Percentiles rank a stretch among this genome's conserved stretches.
Conservation (phyloP, 2,113 vertebrate genomes). For the Chionodraco myersi region DNA sequence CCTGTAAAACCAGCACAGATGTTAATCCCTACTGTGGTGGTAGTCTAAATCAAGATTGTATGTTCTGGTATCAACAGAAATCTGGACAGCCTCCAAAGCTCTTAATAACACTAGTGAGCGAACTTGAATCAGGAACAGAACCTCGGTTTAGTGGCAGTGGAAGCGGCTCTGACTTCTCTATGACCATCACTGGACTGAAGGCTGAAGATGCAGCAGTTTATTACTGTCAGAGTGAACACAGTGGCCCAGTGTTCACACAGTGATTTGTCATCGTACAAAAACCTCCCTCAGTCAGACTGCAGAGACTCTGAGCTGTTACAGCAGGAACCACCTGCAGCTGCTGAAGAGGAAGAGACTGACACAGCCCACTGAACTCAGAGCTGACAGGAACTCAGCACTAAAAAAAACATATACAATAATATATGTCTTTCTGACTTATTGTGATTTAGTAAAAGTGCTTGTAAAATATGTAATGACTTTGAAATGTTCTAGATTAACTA, state of each 20-base stretch:
- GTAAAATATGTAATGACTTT: no score
- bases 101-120: neutral
- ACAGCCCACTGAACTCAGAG: no score
- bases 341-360: no score
- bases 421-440: no score
- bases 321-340: neutral
- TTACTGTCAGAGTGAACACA: slow-evolving; percentile 33
- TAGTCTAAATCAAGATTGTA: neutral
- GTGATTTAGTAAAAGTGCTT: no score
- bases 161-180: slow-evolving; percentile 14
- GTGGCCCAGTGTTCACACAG: slow-evolving; percentile 8
- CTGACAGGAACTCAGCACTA: no score
- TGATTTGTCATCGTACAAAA: slow-evolving; percentile 69
- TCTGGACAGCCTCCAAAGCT: slow-evolving; percentile 65
- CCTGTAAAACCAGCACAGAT: slow-evolving; percentile 45
- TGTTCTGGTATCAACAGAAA: slow-evolving; percentile 71
- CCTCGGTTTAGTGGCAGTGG: slow-evolving; percentile 61
- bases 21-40: neutral
- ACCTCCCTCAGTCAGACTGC: slow-evolving; percentile 54
- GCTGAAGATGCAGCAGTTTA: slow-evolving; percentile 39
- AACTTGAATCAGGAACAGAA: neutral
- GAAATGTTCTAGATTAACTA: no score
- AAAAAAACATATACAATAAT: neutral
- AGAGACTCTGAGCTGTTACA: slow-evolving; percentile 26
- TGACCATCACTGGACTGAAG: slow-evolving; percentile 38